Percentiles rank a stretch among this genome's conserved stretches.
Evolutionary conservation across 2,888 invertebrate genomes (phyloP).

Genomic region (Frankliniella fusca): DNA sequence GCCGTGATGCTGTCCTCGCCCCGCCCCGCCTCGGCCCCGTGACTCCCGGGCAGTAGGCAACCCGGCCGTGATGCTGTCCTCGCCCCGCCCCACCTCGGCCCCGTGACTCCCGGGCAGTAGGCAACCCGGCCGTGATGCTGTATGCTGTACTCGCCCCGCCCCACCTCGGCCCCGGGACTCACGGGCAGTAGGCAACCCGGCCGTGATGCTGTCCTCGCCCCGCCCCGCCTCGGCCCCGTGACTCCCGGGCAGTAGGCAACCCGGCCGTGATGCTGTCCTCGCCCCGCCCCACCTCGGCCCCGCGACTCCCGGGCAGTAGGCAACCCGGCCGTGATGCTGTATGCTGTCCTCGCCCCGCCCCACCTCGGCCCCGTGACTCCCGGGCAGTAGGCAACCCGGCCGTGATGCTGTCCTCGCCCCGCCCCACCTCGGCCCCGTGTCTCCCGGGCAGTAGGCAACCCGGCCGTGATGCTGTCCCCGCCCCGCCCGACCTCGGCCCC

Average conservation of each 20-base stretch:
- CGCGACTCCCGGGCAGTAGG: not conserved
- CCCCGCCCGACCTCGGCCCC: too few species aligned
- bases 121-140: not conserved
- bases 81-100: too few species aligned
- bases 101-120: not conserved
- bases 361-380: too few species aligned
- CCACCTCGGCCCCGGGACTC: too few species aligned
- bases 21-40: too few species aligned
- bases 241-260: not conserved
- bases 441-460: not conserved
- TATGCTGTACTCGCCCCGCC: too few species aligned
- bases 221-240: too few species aligned
- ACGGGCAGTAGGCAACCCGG: not conserved
- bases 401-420: not conserved
- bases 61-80: not conserved
- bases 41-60: not conserved
- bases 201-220: not conserved
- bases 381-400: not conserved
- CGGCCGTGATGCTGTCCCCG: not conserved
- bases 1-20: not conserved
- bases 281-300: too few species aligned
- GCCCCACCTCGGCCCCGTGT: too few species aligned
- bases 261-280: not conserved
- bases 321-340: not conserved
- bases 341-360: too few species aligned